Conservation (phyloP, 2,113 vertebrate genomes). For the Uria aalge region DNA sequence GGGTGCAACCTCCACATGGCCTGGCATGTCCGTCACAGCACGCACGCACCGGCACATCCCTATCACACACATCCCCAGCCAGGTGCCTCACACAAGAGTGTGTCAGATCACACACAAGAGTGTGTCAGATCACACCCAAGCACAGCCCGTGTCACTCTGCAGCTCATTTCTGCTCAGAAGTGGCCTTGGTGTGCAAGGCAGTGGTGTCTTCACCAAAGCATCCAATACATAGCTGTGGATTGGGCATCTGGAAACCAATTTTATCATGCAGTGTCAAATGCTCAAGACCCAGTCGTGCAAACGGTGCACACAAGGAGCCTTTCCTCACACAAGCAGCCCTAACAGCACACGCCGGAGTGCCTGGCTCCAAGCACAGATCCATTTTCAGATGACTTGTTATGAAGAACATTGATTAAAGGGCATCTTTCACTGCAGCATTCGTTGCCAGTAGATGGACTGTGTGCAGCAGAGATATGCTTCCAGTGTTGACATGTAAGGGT, state of each 20-base stretch:
- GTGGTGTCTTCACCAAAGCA: background rate
- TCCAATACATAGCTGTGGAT: rapidly evolving
- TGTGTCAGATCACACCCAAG: background rate
- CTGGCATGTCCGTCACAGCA: rapidly evolving
- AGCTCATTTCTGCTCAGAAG: background rate
- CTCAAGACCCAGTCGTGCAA: background rate
- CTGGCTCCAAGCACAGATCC: background rate
- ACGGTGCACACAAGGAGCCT: background rate
- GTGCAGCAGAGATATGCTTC: background rate
- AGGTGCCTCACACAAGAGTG: rapidly evolving
- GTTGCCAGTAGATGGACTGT: background rate
- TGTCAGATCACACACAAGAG: background rate
- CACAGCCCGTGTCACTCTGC: background rate
- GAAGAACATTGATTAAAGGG: background rate
- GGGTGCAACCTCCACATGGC: background rate
- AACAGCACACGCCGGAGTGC: background rate
- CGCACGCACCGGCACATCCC: rapidly evolving
- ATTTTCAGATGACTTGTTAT: background rate
- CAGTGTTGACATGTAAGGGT: conserved; percentile 21
- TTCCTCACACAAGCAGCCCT: background rate
- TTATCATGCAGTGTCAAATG: background rate
- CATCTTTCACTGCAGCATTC: background rate
- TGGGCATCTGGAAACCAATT: background rate
- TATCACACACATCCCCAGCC: background rate
- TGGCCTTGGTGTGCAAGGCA: background rate